phyloP scores from a whole-genome alignment of 2,113 vertebrate species.

The Rhinoderma darwinii region DNA sequence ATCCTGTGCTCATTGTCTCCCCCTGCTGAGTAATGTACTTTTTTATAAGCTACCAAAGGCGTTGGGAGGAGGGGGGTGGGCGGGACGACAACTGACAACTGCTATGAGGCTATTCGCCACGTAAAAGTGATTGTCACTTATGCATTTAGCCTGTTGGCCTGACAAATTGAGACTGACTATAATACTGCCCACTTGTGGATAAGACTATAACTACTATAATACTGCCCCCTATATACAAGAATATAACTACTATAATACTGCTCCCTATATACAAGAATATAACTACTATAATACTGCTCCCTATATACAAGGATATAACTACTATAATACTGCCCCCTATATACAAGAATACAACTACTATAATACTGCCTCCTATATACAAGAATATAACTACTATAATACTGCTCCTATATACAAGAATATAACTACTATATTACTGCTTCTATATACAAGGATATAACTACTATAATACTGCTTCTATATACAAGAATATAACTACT shows the following conservation, averaged over 20 bases:
- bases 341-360: not conserved
- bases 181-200: too few species aligned
- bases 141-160: too few species aligned
- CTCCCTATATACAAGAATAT: not conserved
- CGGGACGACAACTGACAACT: too few species aligned
- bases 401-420: not conserved
- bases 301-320: not conserved
- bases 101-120: too few species aligned
- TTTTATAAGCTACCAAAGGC: too few species aligned
- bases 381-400: constrained; percentile 7
- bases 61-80: too few species aligned
- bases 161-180: too few species aligned
- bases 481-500: constrained; percentile 3
- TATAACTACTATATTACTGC: constrained; percentile 6
- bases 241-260: not conserved
- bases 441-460: too few species aligned
- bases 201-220: not conserved
- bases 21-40: too few species aligned
- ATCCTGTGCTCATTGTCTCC: too few species aligned
- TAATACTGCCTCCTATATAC: constrained; percentile 1
- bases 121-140: too few species aligned
- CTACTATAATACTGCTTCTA: not conserved
- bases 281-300: not conserved
- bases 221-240: not conserved
- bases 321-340: not conserved